These are phyloP conservation scores for Paralichthys olivaceus DNA, from an alignment of 2,113 vertebrate species.

Conservation along the genomic window DNA sequence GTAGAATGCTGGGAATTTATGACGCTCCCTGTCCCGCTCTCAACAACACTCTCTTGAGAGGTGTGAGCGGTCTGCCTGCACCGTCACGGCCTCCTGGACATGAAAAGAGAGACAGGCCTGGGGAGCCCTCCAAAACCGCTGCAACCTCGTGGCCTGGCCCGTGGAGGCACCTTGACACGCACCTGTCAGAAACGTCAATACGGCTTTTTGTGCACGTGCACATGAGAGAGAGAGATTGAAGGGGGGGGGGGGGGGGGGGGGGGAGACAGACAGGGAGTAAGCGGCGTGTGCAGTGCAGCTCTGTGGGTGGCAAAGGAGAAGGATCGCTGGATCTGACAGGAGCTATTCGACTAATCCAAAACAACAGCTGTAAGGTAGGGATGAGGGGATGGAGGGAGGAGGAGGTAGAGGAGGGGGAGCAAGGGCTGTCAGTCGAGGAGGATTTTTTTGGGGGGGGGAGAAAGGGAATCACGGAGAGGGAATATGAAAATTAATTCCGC, in stretches of 20 bases:
- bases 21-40: slow-evolving; percentile 55
- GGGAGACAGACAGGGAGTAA: slow-evolving; percentile 27
- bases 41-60: slow-evolving; percentile 71
- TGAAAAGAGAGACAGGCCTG: slow-evolving; percentile 63
- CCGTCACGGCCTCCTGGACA: slow-evolving; percentile 65
- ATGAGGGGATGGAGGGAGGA: slow-evolving; percentile 45
- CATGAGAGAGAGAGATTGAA: background rate
- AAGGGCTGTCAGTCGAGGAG: slow-evolving; percentile 37
- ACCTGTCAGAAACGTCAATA: slow-evolving; percentile 71
- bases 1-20: slow-evolving; percentile 55
- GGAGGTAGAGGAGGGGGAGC: slow-evolving; percentile 6
- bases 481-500: slow-evolving; percentile 78
- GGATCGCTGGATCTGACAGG: slow-evolving; percentile 85
- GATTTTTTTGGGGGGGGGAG: slow-evolving; percentile 32
- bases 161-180: slow-evolving; percentile 73
- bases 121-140: slow-evolving; percentile 26
- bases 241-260: background rate
- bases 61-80: slow-evolving; percentile 71
- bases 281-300: slow-evolving; percentile 49
- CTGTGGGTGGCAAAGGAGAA: slow-evolving; percentile 82
- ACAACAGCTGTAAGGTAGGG: slow-evolving; percentile 85
- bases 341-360: slow-evolving; percentile 87
- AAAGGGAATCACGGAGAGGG: slow-evolving; percentile 44
- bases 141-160: slow-evolving; percentile 40
- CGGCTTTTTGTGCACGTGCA: slow-evolving; percentile 41